These are phyloP conservation scores for Labeo rohita DNA, from an alignment of 2,113 vertebrate genomes.

Conservation along the genomic window DNA sequence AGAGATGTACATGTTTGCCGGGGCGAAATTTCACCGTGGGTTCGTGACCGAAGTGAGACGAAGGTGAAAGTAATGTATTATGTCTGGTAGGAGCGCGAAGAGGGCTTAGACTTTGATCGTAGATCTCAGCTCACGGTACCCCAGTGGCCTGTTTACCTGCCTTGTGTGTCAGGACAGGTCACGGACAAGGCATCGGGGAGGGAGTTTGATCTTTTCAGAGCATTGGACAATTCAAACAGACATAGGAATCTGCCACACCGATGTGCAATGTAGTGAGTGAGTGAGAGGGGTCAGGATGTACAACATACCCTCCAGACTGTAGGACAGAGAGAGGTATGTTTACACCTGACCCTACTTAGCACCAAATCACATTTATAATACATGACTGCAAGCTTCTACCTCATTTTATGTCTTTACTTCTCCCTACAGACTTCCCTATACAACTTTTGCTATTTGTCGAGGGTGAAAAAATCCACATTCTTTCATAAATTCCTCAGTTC, in stretches of 20 bases:
- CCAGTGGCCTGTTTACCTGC: slow-evolving; percentile 45
- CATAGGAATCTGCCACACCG: slow-evolving; percentile 52
- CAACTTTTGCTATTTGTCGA: neutral
- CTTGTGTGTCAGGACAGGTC: slow-evolving; percentile 41
- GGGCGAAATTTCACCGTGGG: neutral
- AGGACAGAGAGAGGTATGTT: slow-evolving; percentile 13
- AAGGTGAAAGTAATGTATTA: slow-evolving; percentile 15
- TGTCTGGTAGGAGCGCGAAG: neutral
- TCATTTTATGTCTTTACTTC: neutral
- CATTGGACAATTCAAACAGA: slow-evolving; percentile 48
- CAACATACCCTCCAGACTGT: slow-evolving; percentile 40
- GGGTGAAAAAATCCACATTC: neutral
- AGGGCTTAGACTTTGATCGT: slow-evolving; percentile 22
- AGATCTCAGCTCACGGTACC: slow-evolving; percentile 23
- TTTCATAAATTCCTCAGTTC: slow-evolving; percentile 17
- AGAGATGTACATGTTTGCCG: neutral
- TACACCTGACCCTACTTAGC: slow-evolving; percentile 16
- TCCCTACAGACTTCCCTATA: neutral
- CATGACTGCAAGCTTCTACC: neutral
- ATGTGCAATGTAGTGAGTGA: slow-evolving; percentile 48
- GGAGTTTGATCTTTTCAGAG: slow-evolving; percentile 42
- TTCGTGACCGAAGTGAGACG: slow-evolving; percentile 7
- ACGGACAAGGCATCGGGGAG: slow-evolving; percentile 26
- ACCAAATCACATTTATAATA: neutral
- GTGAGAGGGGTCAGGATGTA: slow-evolving; percentile 43